Base-by-base conservation (phyloP, 1,140 invertebrate species). In the Anoplolepis gracilipes region DNA sequence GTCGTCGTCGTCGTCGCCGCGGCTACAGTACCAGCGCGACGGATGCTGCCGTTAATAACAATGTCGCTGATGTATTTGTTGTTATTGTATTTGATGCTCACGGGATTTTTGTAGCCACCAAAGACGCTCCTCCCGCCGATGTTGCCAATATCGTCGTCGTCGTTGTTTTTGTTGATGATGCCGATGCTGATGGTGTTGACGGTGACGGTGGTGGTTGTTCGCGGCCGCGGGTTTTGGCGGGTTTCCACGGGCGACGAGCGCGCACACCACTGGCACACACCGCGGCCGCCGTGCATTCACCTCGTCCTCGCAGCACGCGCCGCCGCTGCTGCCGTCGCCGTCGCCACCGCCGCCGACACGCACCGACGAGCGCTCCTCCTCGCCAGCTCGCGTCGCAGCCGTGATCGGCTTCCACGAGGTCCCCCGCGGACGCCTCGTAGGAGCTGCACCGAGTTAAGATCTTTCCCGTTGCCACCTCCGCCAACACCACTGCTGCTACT, bases 261-360 rank as follows among this genome's bases (percentile, higher is more conserved):
- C 86, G 88, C 88, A 90, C 91, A 92, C 88, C 85, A 82, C 88
- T 90, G 88, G 88, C 89, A 90, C 89, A 88, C 89, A 88, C 89
- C 89, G 89, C 89, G 89, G 88, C 88, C 92, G 91, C 90, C 92
- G 92, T 92, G 90, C 92, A 92, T 93, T 93, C 92, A 92, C 92
- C 92, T 92, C 92, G 84, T 89, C 90, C 87, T 90, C 89, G 81
- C 89, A 88, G 85, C 78, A 85, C 87, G 89, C 88, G 89, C 88
- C 90, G 88, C 84, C 84, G 75, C 82, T 19, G 82, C 82, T 61
- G 88, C 78, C 55, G 92, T 85, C 87, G 88, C 84, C 87, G 90
- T 86, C 85, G 90, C 88, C 88, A 55, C 82, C 46, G 8, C 33
- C 61, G 46, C 53, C 53, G 67, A 90, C 90, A 87, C 88, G 76